Evolutionary conservation across 2,888 invertebrate species (phyloP).

Genomic region (Callosobruchus maculatus): DNA sequence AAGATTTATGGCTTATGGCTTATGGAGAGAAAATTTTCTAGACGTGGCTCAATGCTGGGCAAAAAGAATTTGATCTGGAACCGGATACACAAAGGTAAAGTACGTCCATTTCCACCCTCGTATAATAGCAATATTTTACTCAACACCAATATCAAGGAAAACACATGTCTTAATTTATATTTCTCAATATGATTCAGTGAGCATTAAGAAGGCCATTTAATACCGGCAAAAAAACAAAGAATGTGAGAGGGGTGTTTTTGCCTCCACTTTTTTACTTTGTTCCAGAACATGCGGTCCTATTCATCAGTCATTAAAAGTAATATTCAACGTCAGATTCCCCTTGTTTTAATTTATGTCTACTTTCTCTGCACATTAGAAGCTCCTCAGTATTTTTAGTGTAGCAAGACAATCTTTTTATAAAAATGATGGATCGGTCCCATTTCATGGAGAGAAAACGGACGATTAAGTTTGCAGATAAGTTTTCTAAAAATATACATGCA

Average conservation of each 20-base stretch:
- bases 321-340: not conserved
- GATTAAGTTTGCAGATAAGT: not conserved
- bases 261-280: not conserved
- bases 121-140: not conserved
- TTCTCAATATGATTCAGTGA: not conserved
- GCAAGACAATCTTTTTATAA: not conserved
- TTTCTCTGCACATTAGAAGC: not conserved
- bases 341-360: not conserved
- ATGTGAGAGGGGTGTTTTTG: not conserved
- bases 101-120: too few relatives aligned
- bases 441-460: not conserved
- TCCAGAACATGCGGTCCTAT: not conserved
- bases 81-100: too few relatives aligned
- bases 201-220: not conserved
- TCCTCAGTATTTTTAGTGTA: not conserved
- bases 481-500: not conserved
- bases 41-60: too few relatives aligned
- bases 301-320: not conserved
- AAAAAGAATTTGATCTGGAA: too few relatives aligned
- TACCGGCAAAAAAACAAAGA: not conserved
- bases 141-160: not conserved
- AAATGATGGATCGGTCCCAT: not conserved
- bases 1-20: too few relatives aligned
- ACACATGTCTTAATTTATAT: not conserved
- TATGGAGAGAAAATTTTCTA: too few relatives aligned